Percentiles rank a stretch among this genome's conserved stretches.
Evolutionary conservation across 1,140 invertebrate genomes (phyloP).

Genomic region (Anoplophora glabripennis): DNA sequence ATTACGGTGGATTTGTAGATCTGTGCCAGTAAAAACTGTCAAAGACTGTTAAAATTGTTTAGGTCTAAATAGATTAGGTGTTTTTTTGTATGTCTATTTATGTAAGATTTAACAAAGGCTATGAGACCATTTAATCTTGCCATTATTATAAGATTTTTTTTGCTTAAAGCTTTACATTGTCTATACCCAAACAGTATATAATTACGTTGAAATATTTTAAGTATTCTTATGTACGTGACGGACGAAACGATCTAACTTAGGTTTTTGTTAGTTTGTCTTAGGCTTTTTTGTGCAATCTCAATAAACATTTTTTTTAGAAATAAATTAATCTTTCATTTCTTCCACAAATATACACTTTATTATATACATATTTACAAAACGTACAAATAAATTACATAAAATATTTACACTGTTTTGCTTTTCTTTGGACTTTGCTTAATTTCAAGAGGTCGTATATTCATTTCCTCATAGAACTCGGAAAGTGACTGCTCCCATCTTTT

Average conservation of each 20-base stretch:
- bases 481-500: constrained; percentile 90
- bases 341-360: too few relatives aligned
- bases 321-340: too few relatives aligned
- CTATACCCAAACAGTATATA: background rate
- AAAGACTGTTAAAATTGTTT: too few relatives aligned
- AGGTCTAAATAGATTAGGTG: too few relatives aligned
- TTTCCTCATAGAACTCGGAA: constrained; percentile 73
- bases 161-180: constrained; percentile 5
- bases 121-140: constrained; percentile 1
- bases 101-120: too few relatives aligned
- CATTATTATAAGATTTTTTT: constrained; percentile 9
- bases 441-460: constrained; percentile 59
- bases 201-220: background rate
- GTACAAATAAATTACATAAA: too few relatives aligned
- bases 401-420: background rate
- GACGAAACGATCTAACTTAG: background rate
- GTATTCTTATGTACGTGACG: constrained; percentile 14
- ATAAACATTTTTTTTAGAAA: background rate
- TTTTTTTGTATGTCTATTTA: too few relatives aligned
- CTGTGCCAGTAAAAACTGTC: too few relatives aligned
- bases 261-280: constrained; percentile 1
- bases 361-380: too few relatives aligned
- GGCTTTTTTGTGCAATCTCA: constrained; percentile 18
- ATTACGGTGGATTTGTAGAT: too few relatives aligned
- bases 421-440: constrained; percentile 6